These are phyloP conservation scores for Daubentonia madagascariensis DNA, from an alignment of 2,113 vertebrate genomes.

Conservation along the genomic window DNA sequence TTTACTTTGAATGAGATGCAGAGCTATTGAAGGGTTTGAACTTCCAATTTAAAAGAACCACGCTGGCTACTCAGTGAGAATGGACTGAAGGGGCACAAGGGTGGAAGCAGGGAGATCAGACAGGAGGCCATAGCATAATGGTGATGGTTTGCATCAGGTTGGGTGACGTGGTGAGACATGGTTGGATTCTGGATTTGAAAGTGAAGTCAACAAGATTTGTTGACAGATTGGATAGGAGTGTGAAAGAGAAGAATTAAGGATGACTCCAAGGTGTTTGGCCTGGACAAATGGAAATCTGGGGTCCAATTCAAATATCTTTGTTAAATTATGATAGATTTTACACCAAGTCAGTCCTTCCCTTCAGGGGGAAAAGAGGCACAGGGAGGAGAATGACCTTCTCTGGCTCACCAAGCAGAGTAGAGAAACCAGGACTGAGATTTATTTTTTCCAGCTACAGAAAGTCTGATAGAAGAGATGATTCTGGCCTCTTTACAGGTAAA, in stretches of 20 bases:
- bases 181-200: slow-evolving; percentile 19
- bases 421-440: background rate
- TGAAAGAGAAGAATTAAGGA: background rate
- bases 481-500: background rate
- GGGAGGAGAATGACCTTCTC: background rate
- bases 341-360: background rate
- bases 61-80: background rate
- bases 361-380: background rate
- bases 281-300: background rate
- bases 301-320: background rate
- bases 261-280: background rate
- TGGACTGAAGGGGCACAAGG: background rate
- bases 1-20: background rate
- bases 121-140: background rate
- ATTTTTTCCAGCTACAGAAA: background rate
- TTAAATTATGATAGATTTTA: background rate
- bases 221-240: background rate
- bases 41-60: background rate
- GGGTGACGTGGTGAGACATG: background rate
- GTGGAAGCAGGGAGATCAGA: background rate
- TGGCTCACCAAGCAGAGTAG: background rate
- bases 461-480: background rate
- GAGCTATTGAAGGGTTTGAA: background rate
- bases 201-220: background rate
- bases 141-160: background rate